phyloP scores from a whole-genome alignment of 2,888 invertebrate genomes.

The Papilio protenor region DNA sequence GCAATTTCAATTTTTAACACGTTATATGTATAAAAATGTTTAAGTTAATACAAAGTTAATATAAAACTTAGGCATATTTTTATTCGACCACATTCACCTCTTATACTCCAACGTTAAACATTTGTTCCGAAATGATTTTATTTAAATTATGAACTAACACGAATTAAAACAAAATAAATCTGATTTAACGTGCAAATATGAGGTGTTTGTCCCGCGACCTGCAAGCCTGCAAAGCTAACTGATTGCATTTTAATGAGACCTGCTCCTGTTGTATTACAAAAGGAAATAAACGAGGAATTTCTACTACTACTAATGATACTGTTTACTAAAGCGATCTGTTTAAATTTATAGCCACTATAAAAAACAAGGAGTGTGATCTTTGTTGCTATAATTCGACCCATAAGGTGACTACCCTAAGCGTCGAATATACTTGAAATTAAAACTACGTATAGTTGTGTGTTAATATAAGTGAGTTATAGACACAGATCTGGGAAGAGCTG shows the following conservation, averaged over 20 bases:
- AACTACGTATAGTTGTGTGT: not conserved
- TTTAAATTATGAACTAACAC: constrained; percentile 45
- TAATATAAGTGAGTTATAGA: not conserved
- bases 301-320: constrained; percentile 5
- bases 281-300: constrained; percentile 24
- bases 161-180: constrained; percentile 31
- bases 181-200: constrained; percentile 38
- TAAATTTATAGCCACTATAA: not conserved
- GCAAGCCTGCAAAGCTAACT: constrained; percentile 25
- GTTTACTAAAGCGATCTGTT: constrained; percentile 30
- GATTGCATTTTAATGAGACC: constrained; percentile 43
- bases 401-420: too few species aligned
- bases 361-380: not conserved
- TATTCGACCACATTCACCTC: too few species aligned
- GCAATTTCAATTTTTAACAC: too few species aligned
- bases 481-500: not conserved
- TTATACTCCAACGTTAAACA: not conserved
- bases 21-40: too few species aligned
- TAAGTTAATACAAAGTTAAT: too few species aligned
- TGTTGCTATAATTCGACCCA: not conserved
- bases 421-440: not conserved
- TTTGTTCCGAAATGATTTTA: not conserved
- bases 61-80: too few species aligned
- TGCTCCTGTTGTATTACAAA: constrained; percentile 32
- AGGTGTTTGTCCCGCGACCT: constrained; percentile 31